Percentiles rank a stretch among this genome's conserved stretches.
phyloP scores from a whole-genome alignment of 2,113 vertebrate genomes.

The Myrmophylax atrothorax region DNA sequence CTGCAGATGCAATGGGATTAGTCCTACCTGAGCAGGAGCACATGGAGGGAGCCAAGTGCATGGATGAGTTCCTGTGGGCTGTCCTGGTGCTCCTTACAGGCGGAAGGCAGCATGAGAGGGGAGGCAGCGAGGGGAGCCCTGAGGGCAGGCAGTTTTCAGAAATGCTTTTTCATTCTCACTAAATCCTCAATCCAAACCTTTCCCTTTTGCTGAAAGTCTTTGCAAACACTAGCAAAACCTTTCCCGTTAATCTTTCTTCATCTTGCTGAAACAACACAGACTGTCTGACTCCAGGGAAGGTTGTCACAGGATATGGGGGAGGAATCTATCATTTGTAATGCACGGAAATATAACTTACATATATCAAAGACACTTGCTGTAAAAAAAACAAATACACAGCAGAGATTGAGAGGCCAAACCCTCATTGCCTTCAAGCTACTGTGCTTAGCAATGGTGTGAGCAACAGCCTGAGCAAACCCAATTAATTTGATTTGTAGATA shows the following conservation, averaged over 20 bases:
- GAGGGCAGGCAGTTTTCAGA: background rate
- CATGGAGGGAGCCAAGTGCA: background rate
- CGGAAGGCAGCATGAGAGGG: background rate
- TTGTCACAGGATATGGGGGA: conserved; percentile 66
- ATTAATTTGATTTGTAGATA: conserved; percentile 57
- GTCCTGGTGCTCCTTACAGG: background rate
- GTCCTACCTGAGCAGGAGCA: background rate
- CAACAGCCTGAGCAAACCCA: conserved; percentile 59
- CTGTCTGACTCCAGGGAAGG: conserved; percentile 71
- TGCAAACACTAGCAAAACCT: conserved; percentile 57
- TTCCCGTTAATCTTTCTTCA: conserved; percentile 66
- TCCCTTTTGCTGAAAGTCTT: conserved; percentile 25
- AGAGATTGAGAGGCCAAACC: conserved; percentile 44
- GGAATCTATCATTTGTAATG: conserved; percentile 66
- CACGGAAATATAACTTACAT: conserved; percentile 61
- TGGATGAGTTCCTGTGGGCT: background rate
- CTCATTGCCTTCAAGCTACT: conserved; percentile 40
- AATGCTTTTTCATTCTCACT: background rate
- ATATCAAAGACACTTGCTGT: conserved; percentile 59
- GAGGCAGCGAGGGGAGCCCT: background rate
- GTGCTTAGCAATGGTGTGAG: conserved; percentile 13
- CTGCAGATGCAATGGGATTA: background rate
- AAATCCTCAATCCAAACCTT: conserved; percentile 36
- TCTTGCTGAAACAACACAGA: conserved; percentile 70
- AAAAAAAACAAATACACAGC: conserved; percentile 41